Evolutionary conservation across 2,888 invertebrate species (phyloP), one percentile per base, ranked within the genome.

Genomic region (Netelia virgata): DNA sequence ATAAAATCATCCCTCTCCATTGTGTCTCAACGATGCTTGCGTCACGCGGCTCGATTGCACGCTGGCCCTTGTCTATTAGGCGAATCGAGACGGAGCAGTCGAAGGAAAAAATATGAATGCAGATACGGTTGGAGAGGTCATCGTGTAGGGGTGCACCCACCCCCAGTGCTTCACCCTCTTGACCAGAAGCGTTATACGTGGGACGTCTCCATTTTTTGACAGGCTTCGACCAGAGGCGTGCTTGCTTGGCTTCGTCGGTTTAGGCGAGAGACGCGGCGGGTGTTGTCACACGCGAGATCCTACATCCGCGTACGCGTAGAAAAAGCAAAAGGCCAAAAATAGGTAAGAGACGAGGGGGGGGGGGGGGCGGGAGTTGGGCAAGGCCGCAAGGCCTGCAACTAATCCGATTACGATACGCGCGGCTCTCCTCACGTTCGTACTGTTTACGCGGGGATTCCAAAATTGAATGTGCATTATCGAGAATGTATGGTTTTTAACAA

Each of bases 161-260:
- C 53, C 16, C 53, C 16, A 53, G 14, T 53, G 36, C 36, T 36
- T 36, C 41, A n/a, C 28, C 47, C 28, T 50, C 11, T 55, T 23
- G 23, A 36, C 64, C 72, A 16, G 55, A 53, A 64, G n/a, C 36
- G 43, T 47, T 11, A 76, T 70, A 64, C 55, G 36, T 41, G 70
- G 73, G 53, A 61, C 64, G 68, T 10, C 55, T 47, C 59, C 68
- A 77, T 82, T 77, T 77, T 47, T 82, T 77, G 66, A 66, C 66
- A 41, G 72, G 61, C 66, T 77, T 77, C 50, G 53, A 66, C 47
- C 47, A 59, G 18, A 57, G 18, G 53, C 18, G 20, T 41, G 20
- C 57, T 82, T 82, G 28, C 53, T 66, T 82, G 72, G 59, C 66
- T 77, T 77, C 76, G 64, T 16, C 64, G 28, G 79, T 66, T 36